A percentile compares a stretch with the other conserved stretches of the same genome.
Evolutionary conservation across 2,888 invertebrate species (phyloP).

Genomic region (Laspeyria flexula): DNA sequence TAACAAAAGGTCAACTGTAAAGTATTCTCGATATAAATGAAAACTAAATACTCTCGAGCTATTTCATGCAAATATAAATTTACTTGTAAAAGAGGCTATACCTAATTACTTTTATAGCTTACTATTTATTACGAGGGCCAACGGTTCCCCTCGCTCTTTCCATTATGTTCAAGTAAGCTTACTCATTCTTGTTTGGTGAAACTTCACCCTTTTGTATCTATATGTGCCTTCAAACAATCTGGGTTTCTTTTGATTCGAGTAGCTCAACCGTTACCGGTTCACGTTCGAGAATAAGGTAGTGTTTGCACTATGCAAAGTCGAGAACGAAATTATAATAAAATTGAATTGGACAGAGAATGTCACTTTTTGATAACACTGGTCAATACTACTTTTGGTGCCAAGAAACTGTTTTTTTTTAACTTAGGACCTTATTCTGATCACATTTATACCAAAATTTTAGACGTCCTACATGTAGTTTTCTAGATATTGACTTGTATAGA

Average conservation of each 20-base stretch:
- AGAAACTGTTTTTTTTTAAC: too few relatives aligned
- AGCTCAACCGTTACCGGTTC: background rate
- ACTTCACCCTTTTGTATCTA: background rate
- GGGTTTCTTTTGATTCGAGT: background rate
- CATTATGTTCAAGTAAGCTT: conserved; percentile 1
- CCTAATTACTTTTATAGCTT: conserved; percentile 5
- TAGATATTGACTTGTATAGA: too few relatives aligned
- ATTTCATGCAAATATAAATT: background rate
- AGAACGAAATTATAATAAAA: background rate
- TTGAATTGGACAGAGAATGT: too few relatives aligned
- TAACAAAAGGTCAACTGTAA: background rate
- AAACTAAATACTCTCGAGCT: background rate
- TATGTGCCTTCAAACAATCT: background rate
- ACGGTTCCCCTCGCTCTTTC: conserved; percentile 5
- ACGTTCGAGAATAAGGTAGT: background rate
- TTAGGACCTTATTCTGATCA: too few relatives aligned
- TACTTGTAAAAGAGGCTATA: background rate
- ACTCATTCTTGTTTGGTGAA: conserved; percentile 6
- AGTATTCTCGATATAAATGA: background rate
- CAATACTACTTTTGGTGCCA: too few relatives aligned
- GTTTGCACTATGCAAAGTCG: background rate
- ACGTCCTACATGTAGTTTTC: too few relatives aligned
- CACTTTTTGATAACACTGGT: too few relatives aligned
- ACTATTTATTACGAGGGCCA: conserved; percentile 1
- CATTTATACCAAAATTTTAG: too few relatives aligned